phyloP scores from a whole-genome alignment of 2,113 vertebrate species.

The Pterocles burchelli region DNA sequence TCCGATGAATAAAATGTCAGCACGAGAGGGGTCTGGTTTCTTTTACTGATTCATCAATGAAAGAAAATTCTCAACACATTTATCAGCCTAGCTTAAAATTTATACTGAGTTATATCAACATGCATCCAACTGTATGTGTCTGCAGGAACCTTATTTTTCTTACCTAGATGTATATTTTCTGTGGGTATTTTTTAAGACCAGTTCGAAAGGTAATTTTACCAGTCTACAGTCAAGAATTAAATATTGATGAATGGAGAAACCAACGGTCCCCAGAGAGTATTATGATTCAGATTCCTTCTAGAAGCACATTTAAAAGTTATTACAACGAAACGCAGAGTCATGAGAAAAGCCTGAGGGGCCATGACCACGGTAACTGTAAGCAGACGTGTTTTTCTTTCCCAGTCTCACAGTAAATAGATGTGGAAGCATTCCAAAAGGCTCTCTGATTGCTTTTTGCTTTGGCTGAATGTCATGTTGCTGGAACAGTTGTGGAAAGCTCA shows the following conservation, averaged over 20 bases:
- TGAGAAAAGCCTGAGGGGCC: conserved; percentile 33
- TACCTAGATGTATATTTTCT: not conserved
- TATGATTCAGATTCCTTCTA: not conserved
- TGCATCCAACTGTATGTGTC: not conserved
- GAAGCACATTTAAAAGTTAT: conserved; percentile 22
- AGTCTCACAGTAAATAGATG: conserved; percentile 11
- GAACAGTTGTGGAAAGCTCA: conserved; percentile 14
- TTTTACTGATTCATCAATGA: conserved; percentile 6
- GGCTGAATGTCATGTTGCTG: not conserved
- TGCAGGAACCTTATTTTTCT: not conserved
- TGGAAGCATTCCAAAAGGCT: not conserved
- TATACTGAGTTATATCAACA: not conserved
- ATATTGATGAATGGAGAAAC: not conserved
- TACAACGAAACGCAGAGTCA: not conserved
- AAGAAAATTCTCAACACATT: not conserved
- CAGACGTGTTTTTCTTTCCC: conserved; percentile 9
- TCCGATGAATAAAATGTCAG: conserved; percentile 59
- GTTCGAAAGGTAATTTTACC: not conserved
- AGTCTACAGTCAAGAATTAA: not conserved
- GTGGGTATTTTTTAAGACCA: not conserved
- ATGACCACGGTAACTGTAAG: not conserved
- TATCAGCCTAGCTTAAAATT: not conserved
- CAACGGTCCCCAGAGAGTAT: not conserved
- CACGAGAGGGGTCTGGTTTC: not conserved
- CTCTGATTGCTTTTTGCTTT: not conserved